These are phyloP conservation scores for Oryzias woworae DNA, from an alignment of 2,113 vertebrate genomes.

Conservation along the genomic window DNA sequence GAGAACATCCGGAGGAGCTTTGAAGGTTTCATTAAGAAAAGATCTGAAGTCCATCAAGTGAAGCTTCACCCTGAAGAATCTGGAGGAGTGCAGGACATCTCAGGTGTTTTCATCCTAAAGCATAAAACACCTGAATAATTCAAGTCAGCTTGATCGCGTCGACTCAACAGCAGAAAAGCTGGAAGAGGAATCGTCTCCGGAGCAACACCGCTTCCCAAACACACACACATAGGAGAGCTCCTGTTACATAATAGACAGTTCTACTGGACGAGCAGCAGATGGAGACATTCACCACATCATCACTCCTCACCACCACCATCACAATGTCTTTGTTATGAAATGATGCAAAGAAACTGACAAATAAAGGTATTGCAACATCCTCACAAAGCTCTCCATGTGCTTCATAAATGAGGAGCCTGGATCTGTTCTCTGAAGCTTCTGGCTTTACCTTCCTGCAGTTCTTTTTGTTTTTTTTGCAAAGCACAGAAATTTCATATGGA, in stretches of 20 bases:
- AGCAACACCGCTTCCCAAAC: too few species aligned
- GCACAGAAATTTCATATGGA: constrained; percentile 10
- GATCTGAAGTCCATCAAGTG: too few species aligned
- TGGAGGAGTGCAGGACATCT: too few species aligned
- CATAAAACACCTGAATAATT: too few species aligned
- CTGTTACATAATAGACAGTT: constrained; percentile 47
- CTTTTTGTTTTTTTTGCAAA: neutral
- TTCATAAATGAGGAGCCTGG: rapidly evolving
- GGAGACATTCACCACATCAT: constrained; percentile 60
- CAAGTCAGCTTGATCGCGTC: too few species aligned
- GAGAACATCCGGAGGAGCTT: too few species aligned
- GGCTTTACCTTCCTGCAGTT: neutral
- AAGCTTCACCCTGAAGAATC: too few species aligned
- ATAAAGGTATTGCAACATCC: neutral
- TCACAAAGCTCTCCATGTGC: neutral
- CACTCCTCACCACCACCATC: constrained; percentile 3
- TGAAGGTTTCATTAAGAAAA: too few species aligned
- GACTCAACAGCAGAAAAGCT: too few species aligned
- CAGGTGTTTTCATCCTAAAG: too few species aligned
- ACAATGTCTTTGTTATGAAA: constrained; percentile 61
- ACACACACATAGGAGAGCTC: too few species aligned
- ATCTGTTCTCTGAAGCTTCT: neutral
- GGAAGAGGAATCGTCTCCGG: too few species aligned
- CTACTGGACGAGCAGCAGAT: constrained; percentile 52
- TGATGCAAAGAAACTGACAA: constrained; percentile 41